Evolutionary conservation across 2,797 vertebrate genomes (phyloP).

Genomic region (Crocodylus rhombifer): DNA sequence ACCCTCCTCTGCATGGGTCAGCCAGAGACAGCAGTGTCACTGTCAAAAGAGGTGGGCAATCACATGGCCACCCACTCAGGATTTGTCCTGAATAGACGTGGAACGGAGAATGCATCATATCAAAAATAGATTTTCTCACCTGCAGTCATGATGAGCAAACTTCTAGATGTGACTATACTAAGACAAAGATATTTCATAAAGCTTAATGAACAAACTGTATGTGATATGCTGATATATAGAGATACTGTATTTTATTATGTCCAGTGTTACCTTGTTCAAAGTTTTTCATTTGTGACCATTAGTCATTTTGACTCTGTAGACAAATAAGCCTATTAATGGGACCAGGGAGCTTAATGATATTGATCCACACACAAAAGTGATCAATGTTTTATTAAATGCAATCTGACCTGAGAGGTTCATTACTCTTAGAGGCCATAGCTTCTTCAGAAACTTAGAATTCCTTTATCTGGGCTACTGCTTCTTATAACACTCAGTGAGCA

Average conservation of each 20-base stretch:
- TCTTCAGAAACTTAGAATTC: not conserved
- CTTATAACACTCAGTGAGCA: not conserved
- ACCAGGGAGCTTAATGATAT: slow-evolving; percentile 74
- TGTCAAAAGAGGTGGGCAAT: too few species aligned
- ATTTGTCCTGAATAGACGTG: not conserved
- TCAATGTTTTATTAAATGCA: slow-evolving; percentile 73
- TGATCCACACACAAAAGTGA: slow-evolving; percentile 74
- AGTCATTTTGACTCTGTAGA: slow-evolving; percentile 53
- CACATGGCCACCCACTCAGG: too few species aligned
- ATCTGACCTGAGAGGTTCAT: slow-evolving; percentile 77
- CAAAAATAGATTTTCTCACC: not conserved
- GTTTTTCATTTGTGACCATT: slow-evolving; percentile 33
- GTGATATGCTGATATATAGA: not conserved
- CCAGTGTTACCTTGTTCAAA: slow-evolving; percentile 16
- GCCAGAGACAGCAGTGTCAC: too few species aligned
- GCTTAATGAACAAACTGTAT: not conserved
- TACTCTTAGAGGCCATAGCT: slow-evolving; percentile 72
- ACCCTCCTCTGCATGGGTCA: too few species aligned
- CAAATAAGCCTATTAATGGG: slow-evolving; percentile 75
- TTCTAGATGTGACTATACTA: not conserved
- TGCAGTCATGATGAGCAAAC: not conserved
- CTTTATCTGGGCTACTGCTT: not conserved
- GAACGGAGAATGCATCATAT: not conserved
- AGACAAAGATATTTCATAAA: not conserved
- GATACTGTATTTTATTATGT: not conserved